These are phyloP conservation scores for Drosophila willistoni DNA, from an alignment of 1,140 invertebrate species.

Conservation along the genomic window DNA sequence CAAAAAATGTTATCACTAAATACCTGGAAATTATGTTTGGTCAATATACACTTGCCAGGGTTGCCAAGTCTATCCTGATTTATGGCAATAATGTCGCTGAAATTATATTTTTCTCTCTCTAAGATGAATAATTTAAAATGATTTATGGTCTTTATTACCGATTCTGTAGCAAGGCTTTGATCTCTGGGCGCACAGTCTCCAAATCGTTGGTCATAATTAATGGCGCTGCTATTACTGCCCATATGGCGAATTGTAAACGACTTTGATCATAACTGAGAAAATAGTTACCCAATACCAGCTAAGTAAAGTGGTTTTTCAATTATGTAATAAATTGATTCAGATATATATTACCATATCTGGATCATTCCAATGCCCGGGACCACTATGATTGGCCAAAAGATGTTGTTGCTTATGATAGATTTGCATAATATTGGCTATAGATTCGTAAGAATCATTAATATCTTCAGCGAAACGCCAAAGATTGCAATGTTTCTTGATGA, in stretches of 20 bases:
- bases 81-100: conserved; percentile 95
- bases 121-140: not conserved
- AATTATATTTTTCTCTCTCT: not conserved
- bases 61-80: conserved; percentile 90
- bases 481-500: conserved; percentile 95
- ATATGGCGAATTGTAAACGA: conserved; percentile 98
- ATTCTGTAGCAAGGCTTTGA: conserved; percentile 96
- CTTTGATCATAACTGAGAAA: conserved; percentile 97
- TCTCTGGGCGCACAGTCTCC: conserved; percentile 93
- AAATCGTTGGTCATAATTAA: conserved; percentile 98
- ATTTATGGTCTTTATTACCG: conserved; percentile 1
- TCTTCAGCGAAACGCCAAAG: conserved; percentile 98
- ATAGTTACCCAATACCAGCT: conserved; percentile 97
- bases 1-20: not conserved
- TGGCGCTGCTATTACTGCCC: conserved; percentile 97
- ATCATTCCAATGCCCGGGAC: conserved; percentile 98
- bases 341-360: conserved; percentile 93
- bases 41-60: conserved; percentile 23
- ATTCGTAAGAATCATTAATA: conserved; percentile 95
- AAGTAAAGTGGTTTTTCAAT: not conserved
- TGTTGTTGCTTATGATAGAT: conserved; percentile 96
- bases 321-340: not conserved
- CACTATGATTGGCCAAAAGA: conserved; percentile 92
- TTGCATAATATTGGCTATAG: conserved; percentile 94
- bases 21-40: conserved; percentile 22